Base-by-base conservation (phyloP, 2,113 vertebrate species). In the Caranx melampygus region DNA sequence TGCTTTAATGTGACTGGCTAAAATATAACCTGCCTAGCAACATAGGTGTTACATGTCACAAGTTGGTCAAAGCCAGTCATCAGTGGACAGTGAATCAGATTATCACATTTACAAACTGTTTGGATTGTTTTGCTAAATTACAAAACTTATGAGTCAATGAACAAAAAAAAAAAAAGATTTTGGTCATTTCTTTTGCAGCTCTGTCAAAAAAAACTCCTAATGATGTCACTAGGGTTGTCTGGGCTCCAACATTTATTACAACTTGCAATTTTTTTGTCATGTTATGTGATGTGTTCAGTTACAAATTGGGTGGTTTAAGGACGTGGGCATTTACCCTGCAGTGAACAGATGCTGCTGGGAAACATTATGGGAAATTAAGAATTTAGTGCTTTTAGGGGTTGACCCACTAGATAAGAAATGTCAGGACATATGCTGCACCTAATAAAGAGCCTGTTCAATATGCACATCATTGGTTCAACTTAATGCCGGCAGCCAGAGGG, bases 11-110 rank as follows among this genome's bases (percentile, higher is more conserved):
- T 75, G 75, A 83, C 8, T 71, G 76, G 77, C 61, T 68, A 33
- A n/a, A 34, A 12, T 26, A 14, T 70, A 75, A 61, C 88, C 85
- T 88, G 82, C 82, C 78, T 81, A 18, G 87, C 55, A 88, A 90
- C 77, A 65, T 35, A 44, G 7, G 55, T 60, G 57, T 57, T 34
- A 33, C 47, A 44, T 49, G 16, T 16, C 8, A 34, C 15, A 42
- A 33, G 62, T 26, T 15, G 18, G 37, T 68, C 33, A 21, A 74
- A 57, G 15, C 35, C n/a, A 51, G 40, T 2, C 1, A 8, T 64
- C n/a, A 40, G 58, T 15, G 31, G 12, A 15, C 8, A 58, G 20
- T 7, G 18, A 26, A 51, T 37, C 5, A 26, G 18, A 21, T 35
- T 15, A 49, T 12, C 26, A 26, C 26, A 26, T 26, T 26, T 26